Percentiles rank a stretch among this genome's conserved stretches.
Conservation (phyloP, 53 echinoderm and acorn worm species). For the Temnopleurus reevesii region DNA sequence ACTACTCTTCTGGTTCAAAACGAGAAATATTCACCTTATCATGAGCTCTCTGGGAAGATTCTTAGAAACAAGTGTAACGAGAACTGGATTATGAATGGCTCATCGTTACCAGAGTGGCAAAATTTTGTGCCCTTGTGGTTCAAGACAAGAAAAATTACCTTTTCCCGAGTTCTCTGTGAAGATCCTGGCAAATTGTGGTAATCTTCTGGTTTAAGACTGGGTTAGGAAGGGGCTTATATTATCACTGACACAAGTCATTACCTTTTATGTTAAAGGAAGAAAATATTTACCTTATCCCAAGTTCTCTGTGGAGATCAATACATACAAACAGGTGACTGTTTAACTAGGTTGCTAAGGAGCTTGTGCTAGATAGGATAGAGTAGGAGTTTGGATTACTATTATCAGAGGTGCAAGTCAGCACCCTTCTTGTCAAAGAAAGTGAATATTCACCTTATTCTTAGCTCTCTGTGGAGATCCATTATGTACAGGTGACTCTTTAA, state of each 20-base stretch:
- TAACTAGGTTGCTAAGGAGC: constrained; percentile 82
- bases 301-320: constrained; percentile 79
- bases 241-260: no score
- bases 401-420: no score
- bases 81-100: no score
- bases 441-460: constrained; percentile 70
- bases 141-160: background rate
- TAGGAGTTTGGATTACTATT: no score
- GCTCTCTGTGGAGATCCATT: constrained; percentile 75
- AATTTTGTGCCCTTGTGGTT: no score
- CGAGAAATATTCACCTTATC: background rate
- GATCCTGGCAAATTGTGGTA: background rate
- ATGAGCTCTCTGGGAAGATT: background rate
- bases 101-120: no score
- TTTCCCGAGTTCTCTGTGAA: background rate
- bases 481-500: constrained; percentile 69
- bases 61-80: background rate
- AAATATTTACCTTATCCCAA: constrained; percentile 71
- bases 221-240: background rate
- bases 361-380: constrained; percentile 82
- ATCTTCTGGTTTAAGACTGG: background rate
- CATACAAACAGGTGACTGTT: constrained; percentile 70
- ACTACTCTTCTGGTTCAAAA: background rate
- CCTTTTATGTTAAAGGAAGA: background rate
- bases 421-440: no score